Evolutionary conservation across 2,797 vertebrate species (phyloP), one percentile per base, ranked within the genome.

Genomic region (Tiaroga cobitis): DNA sequence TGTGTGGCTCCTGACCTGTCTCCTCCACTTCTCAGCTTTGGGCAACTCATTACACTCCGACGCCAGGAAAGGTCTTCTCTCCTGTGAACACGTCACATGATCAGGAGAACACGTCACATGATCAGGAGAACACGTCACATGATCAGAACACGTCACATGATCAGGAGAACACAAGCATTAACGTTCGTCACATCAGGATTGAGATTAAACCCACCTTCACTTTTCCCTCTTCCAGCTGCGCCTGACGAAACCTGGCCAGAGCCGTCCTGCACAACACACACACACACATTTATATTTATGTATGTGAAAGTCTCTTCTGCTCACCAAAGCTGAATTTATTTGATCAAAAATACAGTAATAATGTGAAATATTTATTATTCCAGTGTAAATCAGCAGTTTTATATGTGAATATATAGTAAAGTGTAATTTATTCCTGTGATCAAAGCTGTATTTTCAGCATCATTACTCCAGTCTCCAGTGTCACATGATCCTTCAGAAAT

Each of bases 1-100:
- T 4, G 24, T 54, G 19, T 59, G 24, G 24, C 2, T 24, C 21
- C 77, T 54, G 89, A 99, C 97, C 96, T 99, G 97, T 41, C 97
- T 91, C 83, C 98, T 96, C 98, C 98, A 99, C 46, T 99, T 99
- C 93, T 99, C 97, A 7, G 98, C 97, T 94, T 99, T 99, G 1
- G 97, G 97, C 79, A 99, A 92, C 34, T 99, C 98, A 16, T 93
- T 96, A 63, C 98, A 99, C 90, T 99, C 97, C 0, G 97, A 99
- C 0, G 98, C 98, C 61, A 99, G 95, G 79, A 97, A 99, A 0
- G 98, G 98, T 80, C 98, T 95, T 89, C 97, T 93, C 39, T 99
- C 98, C 98, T 99, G 80, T 11, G 11, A 59, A 4, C 61, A 24
- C 1, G 56, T 37, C 41, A 80, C 9, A 32, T 26, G 54, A 65